Percentiles rank a stretch among this genome's conserved stretches.
phyloP scores from a whole-genome alignment of 2,113 vertebrate species.

The Misgurnus anguillicaudatus region DNA sequence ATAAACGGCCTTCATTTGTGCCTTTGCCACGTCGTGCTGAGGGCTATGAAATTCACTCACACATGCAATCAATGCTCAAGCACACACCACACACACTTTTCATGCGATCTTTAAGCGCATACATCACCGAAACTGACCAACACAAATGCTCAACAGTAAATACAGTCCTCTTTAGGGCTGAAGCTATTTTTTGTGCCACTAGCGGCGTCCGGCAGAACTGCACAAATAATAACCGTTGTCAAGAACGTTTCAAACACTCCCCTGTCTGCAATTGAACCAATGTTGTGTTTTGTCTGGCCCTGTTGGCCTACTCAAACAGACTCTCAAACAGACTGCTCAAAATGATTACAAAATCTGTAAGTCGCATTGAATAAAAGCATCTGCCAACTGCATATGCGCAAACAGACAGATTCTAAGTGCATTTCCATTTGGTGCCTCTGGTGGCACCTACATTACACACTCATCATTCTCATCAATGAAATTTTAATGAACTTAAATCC shows the following conservation, averaged over 20 bases:
- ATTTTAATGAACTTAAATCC: neutral
- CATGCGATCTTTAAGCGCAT: neutral
- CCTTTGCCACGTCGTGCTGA: slow-evolving; percentile 40
- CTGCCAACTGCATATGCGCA: no score
- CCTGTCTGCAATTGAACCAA: neutral
- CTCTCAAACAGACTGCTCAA: neutral
- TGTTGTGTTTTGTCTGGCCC: neutral
- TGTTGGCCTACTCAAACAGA: neutral
- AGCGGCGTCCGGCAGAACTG: neutral
- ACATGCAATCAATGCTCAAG: slow-evolving; percentile 4
- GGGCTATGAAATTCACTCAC: slow-evolving; percentile 22
- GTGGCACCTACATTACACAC: neutral
- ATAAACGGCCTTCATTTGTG: slow-evolving; percentile 59
- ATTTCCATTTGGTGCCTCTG: neutral
- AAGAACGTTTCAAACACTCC: neutral
- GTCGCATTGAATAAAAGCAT: no score
- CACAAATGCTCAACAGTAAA: neutral
- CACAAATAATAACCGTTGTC: neutral
- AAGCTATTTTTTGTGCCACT: neutral
- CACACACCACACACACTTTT: slow-evolving; percentile 9
- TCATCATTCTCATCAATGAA: neutral
- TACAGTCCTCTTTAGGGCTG: neutral
- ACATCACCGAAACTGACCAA: slow-evolving; percentile 7
- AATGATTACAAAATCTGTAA: no score
- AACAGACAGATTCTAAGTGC: neutral